These are phyloP conservation scores for Hirtodrosophila trivittata DNA, from an alignment of 2,888 invertebrate genomes.

Conservation along the genomic window DNA sequence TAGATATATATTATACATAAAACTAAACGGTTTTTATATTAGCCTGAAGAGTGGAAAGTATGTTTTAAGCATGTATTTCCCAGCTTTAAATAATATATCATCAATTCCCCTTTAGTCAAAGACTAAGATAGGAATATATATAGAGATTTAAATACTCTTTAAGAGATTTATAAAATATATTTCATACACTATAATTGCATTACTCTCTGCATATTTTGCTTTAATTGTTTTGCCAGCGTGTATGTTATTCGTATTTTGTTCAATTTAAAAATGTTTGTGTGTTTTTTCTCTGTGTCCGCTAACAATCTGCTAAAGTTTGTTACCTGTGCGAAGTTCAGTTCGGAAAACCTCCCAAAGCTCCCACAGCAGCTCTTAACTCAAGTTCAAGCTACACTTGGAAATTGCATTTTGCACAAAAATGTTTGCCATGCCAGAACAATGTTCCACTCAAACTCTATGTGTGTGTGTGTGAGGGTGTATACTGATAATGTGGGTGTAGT, in stretches of 20 bases:
- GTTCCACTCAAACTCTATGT: slow-evolving; percentile 17
- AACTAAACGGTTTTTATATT: too few species aligned
- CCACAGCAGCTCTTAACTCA: slow-evolving; percentile 41
- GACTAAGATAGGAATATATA: too few species aligned
- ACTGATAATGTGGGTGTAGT: slow-evolving; percentile 6
- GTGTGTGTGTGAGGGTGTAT: slow-evolving; percentile 6
- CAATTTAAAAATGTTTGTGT: slow-evolving; percentile 3
- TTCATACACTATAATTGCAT: too few species aligned
- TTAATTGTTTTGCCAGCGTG: not conserved
- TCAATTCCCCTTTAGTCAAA: too few species aligned
- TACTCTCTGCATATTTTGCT: too few species aligned
- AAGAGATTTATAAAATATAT: too few species aligned
- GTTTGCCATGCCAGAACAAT: slow-evolving; percentile 50
- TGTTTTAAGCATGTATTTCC: too few species aligned
- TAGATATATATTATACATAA: too few species aligned
- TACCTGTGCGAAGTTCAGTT: slow-evolving; percentile 31
- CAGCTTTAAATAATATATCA: not conserved
- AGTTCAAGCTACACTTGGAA: slow-evolving; percentile 65
- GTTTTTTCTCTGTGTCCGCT: slow-evolving; percentile 29
- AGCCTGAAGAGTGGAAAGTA: too few species aligned
- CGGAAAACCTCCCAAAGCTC: too few species aligned
- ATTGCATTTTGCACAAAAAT: slow-evolving; percentile 72
- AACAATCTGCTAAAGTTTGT: slow-evolving; percentile 68
- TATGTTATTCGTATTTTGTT: not conserved
- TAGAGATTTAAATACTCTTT: too few species aligned